Evolutionary conservation across 2,113 vertebrate species (phyloP), one percentile per base, ranked within the genome.

Genomic region (Erpornis zantholeuca): DNA sequence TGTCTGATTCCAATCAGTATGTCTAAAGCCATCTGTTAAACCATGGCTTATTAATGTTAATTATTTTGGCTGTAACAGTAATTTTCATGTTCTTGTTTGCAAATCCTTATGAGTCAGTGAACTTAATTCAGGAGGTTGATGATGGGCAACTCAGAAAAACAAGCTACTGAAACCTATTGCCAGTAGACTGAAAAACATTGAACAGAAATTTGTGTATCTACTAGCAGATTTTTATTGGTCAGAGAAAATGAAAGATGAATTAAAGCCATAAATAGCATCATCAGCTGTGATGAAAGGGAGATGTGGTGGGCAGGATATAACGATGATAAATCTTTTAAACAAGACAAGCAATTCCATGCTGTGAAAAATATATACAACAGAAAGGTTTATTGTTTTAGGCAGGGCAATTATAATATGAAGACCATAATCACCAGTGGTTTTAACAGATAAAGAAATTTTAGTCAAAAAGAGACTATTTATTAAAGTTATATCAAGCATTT

Each of bases 181-280:
- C 38, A 86, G 60, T 31, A 94, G 35, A 33, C 1, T 42, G 29
- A 93, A 90, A 88, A 88, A 88, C 63, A 88, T 4, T 44, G 65
- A 88, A 63, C 38, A 66, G 63, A 86, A 92, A 84, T 94, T 24
- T 91, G 60, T 88, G 0, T 52, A 59, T 78, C 72, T 94, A 75
- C 68, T 56, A 86, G 56, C 60, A 71, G 56, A 75, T 75, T 92
- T 93, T 94, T 94, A 92, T 60, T 95, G 88, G 85, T 91, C 17
- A 5, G 36, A 90, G 40, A 84, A 94, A 96, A 87, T 44, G 78
- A 84, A 64, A 91, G 52, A 88, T 2, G 3, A 93, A 95, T 95
- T 94, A 93, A 97, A 94, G 27, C 24, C 72, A 90, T 88, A 94
- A 94, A 88, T 90, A 96, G 90, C 75, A 93, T 86, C 38, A 90